These are phyloP conservation scores for Noctua fimbriata DNA, from an alignment of 2,888 invertebrate genomes.

Conservation along the genomic window DNA sequence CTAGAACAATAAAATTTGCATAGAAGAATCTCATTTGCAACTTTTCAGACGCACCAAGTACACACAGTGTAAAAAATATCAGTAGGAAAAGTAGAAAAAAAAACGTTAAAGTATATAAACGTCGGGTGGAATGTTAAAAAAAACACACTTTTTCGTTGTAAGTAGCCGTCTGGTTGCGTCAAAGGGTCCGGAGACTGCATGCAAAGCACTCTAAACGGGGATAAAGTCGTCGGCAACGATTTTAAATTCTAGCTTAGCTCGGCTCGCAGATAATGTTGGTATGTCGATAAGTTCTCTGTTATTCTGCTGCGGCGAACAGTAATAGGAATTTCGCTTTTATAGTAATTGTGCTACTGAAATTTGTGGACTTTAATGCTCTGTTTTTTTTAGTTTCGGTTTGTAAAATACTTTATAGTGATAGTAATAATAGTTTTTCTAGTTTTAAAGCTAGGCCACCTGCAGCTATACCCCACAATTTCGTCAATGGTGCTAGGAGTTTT, in stretches of 20 bases:
- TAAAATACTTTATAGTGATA: background rate
- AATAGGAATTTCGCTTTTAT: slow-evolving; percentile 55
- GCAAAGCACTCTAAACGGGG: slow-evolving; percentile 77
- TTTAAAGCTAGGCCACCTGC: too few species aligned
- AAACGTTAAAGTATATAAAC: slow-evolving; percentile 70
- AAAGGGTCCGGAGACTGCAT: slow-evolving; percentile 79
- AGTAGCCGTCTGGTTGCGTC: slow-evolving; percentile 85
- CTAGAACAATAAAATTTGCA: slow-evolving; percentile 54
- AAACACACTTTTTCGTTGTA: slow-evolving; percentile 81
- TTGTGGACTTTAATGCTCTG: background rate
- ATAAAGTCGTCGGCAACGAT: slow-evolving; percentile 76
- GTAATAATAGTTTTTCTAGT: too few species aligned
- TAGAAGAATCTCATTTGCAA: slow-evolving; percentile 72
- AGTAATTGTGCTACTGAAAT: slow-evolving; percentile 42
- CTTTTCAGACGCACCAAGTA: slow-evolving; percentile 68
- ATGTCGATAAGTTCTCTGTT: slow-evolving; percentile 71
- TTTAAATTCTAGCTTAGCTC: slow-evolving; percentile 77
- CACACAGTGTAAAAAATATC: slow-evolving; percentile 64
- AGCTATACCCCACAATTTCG: too few species aligned
- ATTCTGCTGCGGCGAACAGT: slow-evolving; percentile 55
- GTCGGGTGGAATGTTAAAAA: slow-evolving; percentile 72
- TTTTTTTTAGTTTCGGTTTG: background rate
- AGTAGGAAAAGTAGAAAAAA: slow-evolving; percentile 60
- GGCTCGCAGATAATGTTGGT: slow-evolving; percentile 71
- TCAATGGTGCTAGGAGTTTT: too few species aligned